Evolutionary conservation across 2,888 invertebrate species (phyloP).

Genomic region (Dendrolimus houi): DNA sequence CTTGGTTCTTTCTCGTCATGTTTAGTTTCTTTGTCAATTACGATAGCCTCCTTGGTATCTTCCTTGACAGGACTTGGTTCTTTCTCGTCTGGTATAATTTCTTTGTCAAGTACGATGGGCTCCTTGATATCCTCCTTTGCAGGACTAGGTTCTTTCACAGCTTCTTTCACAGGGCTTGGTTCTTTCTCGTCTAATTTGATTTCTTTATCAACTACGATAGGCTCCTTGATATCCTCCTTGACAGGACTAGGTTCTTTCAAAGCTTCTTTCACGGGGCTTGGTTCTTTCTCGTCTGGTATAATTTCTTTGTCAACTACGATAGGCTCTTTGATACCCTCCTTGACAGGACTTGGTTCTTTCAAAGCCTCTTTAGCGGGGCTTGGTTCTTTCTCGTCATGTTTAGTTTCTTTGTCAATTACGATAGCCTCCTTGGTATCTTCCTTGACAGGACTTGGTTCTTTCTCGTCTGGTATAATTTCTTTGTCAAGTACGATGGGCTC

Average conservation of each 20-base stretch:
- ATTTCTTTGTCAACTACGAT: not conserved
- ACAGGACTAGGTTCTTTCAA: not conserved
- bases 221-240: not conserved
- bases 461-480: not conserved
- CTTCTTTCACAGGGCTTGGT: not conserved
- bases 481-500: not conserved
- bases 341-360: not conserved
- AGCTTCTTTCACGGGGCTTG: not conserved
- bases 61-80: conserved; percentile 28
- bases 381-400: not conserved
- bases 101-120: not conserved
- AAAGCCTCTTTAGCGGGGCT: not conserved
- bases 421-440: not conserved
- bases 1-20: not conserved
- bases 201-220: not conserved
- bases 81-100: conserved; percentile 33
- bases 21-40: not conserved
- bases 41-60: not conserved
- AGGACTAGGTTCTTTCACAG: not conserved
- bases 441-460: not conserved
- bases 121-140: not conserved
- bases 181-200: not conserved
- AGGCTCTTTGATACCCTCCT: not conserved
- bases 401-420: not conserved
- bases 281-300: not conserved